phyloP scores from a whole-genome alignment of 2,113 vertebrate species.

The Solea solea region DNA sequence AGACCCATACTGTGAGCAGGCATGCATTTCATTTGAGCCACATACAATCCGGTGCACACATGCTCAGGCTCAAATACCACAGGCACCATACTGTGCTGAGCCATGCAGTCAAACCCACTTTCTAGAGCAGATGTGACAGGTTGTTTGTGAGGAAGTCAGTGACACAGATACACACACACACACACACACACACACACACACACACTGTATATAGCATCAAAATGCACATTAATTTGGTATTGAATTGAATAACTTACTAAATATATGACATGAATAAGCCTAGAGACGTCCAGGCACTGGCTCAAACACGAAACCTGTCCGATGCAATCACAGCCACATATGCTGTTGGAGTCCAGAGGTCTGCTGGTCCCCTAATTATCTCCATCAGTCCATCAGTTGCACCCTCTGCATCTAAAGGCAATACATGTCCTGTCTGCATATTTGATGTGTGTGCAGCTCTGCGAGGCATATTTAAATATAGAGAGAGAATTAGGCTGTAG shows the following conservation, averaged over 20 bases:
- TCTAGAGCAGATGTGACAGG: constrained; percentile 52
- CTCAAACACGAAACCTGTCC: constrained; percentile 26
- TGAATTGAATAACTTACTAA: constrained; percentile 2
- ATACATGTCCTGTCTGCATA: constrained; percentile 14
- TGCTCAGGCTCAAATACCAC: neutral
- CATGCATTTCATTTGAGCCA: constrained; percentile 8
- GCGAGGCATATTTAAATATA: constrained; percentile 25
- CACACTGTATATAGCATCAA: neutral
- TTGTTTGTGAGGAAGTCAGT: constrained; percentile 45
- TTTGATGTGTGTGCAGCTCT: neutral
- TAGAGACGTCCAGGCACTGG: constrained; percentile 4
- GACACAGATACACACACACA: neutral
- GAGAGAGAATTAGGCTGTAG: neutral
- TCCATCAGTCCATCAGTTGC: neutral
- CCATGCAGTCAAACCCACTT: constrained; percentile 37
- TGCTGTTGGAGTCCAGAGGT: constrained; percentile 6
- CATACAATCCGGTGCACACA: constrained; percentile 7
- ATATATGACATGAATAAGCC: constrained; percentile 8
- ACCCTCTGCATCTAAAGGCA: constrained; percentile 23
- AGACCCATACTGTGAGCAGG: constrained; percentile 22
- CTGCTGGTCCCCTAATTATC: constrained; percentile 22
- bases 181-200: neutral
- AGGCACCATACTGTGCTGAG: constrained; percentile 42
- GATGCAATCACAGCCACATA: constrained; percentile 27
- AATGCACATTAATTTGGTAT: constrained; percentile 19